A percentile compares a stretch with the other conserved stretches of the same genome.
Evolutionary conservation across 2,113 vertebrate species (phyloP).

Genomic region (Gorilla gorilla): DNA sequence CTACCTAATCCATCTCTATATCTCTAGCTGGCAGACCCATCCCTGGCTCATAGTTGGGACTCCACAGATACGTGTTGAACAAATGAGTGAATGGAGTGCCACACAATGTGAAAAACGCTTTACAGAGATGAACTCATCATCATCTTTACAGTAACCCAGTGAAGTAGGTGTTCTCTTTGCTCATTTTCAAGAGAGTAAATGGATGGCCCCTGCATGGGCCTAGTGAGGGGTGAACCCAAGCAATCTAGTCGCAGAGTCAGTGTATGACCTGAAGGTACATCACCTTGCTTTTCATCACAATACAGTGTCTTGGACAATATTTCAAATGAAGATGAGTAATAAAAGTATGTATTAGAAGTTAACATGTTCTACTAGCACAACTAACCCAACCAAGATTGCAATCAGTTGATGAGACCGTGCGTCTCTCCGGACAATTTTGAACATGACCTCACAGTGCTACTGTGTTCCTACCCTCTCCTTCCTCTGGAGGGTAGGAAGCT

Average conservation of each 20-base stretch:
- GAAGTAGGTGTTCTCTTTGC: background rate
- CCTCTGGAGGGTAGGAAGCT: background rate
- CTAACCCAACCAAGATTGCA: background rate
- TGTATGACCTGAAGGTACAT: background rate
- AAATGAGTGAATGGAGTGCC: background rate
- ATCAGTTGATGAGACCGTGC: background rate
- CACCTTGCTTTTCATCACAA: background rate
- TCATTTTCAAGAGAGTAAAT: background rate
- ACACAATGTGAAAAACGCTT: background rate
- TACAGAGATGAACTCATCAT: background rate
- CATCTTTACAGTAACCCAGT: background rate
- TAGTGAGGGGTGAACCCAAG: background rate
- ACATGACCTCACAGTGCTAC: background rate
- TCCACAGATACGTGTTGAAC: background rate
- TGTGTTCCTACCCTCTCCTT: background rate
- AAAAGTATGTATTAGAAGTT: background rate
- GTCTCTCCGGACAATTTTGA: background rate
- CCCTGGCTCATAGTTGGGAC: background rate
- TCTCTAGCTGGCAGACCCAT: background rate
- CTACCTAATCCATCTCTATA: background rate
- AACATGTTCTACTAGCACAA: background rate
- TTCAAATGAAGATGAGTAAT: background rate
- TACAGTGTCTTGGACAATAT: background rate
- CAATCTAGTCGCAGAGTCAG: background rate
- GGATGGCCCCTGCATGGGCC: background rate